Percentiles rank a stretch among this genome's conserved stretches.
Conservation (phyloP, 53 echinoderm and acorn worm species). For the Crossaster papposus region DNA sequence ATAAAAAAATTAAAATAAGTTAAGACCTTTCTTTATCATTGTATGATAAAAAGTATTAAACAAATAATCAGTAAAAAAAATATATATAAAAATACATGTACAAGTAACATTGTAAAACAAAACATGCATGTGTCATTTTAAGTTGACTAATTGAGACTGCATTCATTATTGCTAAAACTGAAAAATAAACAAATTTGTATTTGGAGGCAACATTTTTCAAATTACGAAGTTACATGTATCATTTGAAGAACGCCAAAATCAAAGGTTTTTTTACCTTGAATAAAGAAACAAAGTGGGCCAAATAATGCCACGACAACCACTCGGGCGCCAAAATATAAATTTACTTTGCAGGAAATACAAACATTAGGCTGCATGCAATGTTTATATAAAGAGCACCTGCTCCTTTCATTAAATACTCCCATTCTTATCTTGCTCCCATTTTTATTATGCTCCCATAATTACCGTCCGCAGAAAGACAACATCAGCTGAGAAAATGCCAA, state of each 20-base stretch:
- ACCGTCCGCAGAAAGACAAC: not conserved
- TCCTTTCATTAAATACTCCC: constrained; percentile 6
- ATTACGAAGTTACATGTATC: constrained; percentile 4
- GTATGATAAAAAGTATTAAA: too few species aligned
- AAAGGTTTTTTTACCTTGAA: constrained; percentile 39
- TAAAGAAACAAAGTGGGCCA: not conserved
- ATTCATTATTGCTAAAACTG: not conserved
- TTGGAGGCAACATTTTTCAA: not conserved
- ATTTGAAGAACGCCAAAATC: too few species aligned
- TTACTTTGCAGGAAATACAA: constrained; percentile 52
- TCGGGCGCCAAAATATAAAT: constrained; percentile 54
- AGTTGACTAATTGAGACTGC: too few species aligned
- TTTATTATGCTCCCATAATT: not conserved
- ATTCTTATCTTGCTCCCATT: not conserved
- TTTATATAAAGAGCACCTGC: constrained; percentile 23
- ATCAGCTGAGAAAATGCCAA: constrained; percentile 5
- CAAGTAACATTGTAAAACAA: too few species aligned
- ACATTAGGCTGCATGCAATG: constrained; percentile 31
- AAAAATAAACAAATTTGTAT: not conserved
- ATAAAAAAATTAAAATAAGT: too few species aligned
- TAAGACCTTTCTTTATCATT: too few species aligned
- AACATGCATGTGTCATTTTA: too few species aligned
- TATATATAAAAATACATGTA: too few species aligned
- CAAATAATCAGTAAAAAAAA: too few species aligned
- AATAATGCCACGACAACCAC: constrained; percentile 5